Percentiles rank a stretch among this genome's conserved stretches.
Conservation (phyloP, 2,888 invertebrate species). For the Napeogenes sylphis region DNA sequence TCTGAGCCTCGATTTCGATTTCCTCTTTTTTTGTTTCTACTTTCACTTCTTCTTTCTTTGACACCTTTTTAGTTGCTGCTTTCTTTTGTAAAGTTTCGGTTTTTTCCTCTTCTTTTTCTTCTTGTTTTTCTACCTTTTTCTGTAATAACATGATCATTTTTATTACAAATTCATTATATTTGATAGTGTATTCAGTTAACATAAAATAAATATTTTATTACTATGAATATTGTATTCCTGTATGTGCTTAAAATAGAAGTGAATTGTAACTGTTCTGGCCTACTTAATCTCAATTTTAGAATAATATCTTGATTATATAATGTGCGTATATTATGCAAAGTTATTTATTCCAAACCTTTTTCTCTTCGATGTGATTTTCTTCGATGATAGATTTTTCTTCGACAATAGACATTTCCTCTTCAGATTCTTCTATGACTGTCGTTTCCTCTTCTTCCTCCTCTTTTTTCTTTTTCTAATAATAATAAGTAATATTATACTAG, state of each 20-base stretch:
- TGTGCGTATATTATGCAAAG: background rate
- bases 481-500: conserved; percentile 3
- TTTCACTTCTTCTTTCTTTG: conserved; percentile 53
- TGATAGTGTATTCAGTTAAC: background rate
- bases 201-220: too few species aligned
- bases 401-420: conserved; percentile 71
- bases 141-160: background rate
- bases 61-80: conserved; percentile 49
- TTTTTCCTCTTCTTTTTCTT: conserved; percentile 30
- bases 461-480: conserved; percentile 72
- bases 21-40: conserved; percentile 63
- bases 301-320: too few species aligned
- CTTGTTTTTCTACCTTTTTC: conserved; percentile 15
- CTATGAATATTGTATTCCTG: too few species aligned
- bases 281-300: too few species aligned
- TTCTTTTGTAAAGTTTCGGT: conserved; percentile 45
- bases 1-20: conserved; percentile 46
- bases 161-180: background rate
- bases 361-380: conserved; percentile 73
- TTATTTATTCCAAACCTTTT: conserved; percentile 47
- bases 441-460: conserved; percentile 61
- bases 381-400: conserved; percentile 73
- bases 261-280: too few species aligned
- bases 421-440: conserved; percentile 70
- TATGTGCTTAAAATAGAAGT: too few species aligned